phyloP scores from a whole-genome alignment of 2,888 invertebrate genomes.

The Pyrochroa serraticornis region DNA sequence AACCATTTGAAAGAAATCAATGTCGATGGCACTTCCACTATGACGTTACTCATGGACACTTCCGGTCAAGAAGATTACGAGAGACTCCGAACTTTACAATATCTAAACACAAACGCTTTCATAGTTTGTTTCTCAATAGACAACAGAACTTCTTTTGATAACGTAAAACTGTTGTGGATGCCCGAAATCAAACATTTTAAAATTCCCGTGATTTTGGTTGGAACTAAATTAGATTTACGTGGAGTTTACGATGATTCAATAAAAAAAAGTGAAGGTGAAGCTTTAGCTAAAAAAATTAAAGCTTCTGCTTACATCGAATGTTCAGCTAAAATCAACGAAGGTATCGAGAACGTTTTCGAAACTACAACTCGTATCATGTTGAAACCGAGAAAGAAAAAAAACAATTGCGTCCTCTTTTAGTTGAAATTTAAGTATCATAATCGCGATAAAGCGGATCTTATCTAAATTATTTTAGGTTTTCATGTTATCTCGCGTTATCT shows the following conservation, averaged over 20 bases:
- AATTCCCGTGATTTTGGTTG: slow-evolving; percentile 98
- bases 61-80: slow-evolving; percentile 99
- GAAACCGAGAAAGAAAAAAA: slow-evolving; percentile 96
- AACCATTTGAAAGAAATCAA: slow-evolving; percentile 99
- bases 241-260: slow-evolving; percentile 96
- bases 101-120: slow-evolving; percentile 99
- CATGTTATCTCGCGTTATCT: too few species aligned
- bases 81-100: slow-evolving; percentile 91
- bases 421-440: too few species aligned
- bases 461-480: too few species aligned
- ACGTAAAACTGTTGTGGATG: slow-evolving; percentile 99
- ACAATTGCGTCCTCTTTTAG: slow-evolving; percentile 44
- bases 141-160: slow-evolving; percentile 98
- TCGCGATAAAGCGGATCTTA: too few species aligned
- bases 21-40: slow-evolving; percentile 91
- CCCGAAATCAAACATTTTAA: slow-evolving; percentile 98
- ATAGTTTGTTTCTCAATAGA: slow-evolving; percentile 99
- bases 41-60: slow-evolving; percentile 95
- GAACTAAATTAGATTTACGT: slow-evolving; percentile 97
- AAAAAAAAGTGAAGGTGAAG: slow-evolving; percentile 93
- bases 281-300: slow-evolving; percentile 98
- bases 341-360: slow-evolving; percentile 98
- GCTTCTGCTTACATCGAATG: slow-evolving; percentile 99
- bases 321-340: slow-evolving; percentile 99
- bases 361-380: slow-evolving; percentile 97